Evolutionary conservation across 2,797 vertebrate species (phyloP), one percentile per base, ranked within the genome.

Genomic region (Hephaestus fuliginosus): DNA sequence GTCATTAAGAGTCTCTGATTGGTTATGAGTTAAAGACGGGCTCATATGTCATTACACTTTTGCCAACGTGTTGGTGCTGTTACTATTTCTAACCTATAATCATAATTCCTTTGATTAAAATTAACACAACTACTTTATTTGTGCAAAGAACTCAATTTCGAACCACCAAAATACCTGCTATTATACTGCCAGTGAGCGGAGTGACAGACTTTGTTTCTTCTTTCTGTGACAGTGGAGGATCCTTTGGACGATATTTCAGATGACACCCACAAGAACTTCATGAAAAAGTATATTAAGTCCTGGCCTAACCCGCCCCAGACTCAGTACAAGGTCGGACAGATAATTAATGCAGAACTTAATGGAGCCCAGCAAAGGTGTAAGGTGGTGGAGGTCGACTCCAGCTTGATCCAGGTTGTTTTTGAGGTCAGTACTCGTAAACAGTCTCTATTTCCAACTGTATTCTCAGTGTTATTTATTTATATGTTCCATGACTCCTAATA

Each of bases 161-260:
- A 49, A 39, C 2, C 18, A 33, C 12, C 22, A 4, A 2, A 0
- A 8, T 33, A 48, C 12, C 7, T 56, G 8, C 2, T 17, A 8
- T 56, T 56, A 25, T 14, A 4, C 39, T 15, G 3, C n/a, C 15
- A 15, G 3, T 56, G 51, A 66, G 20, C 22, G 48, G 11, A 65
- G 5, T 68, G 30, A 58, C n/a, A 5, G 9, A 33, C 13, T 46
- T 15, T 55, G 4, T 70, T 43, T 41, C 7, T 30, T 78, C 43
- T 39, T 43, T 69, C 39, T 85, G 39, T 71, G 61, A 48, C 90
- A 99, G 98, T 97, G 86, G 58, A 77, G 1, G 94, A 97, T 41
- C 89, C 95, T 1, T 96, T 96, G 93, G 97, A 97, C 0, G 98
- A 99, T 78, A 97, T 99, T 1, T 90, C 92, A 69, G 95, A 98